Evolutionary conservation across 2,797 vertebrate genomes (phyloP), one percentile per base, ranked within the genome.

Genomic region (Holocentrus rufus): DNA sequence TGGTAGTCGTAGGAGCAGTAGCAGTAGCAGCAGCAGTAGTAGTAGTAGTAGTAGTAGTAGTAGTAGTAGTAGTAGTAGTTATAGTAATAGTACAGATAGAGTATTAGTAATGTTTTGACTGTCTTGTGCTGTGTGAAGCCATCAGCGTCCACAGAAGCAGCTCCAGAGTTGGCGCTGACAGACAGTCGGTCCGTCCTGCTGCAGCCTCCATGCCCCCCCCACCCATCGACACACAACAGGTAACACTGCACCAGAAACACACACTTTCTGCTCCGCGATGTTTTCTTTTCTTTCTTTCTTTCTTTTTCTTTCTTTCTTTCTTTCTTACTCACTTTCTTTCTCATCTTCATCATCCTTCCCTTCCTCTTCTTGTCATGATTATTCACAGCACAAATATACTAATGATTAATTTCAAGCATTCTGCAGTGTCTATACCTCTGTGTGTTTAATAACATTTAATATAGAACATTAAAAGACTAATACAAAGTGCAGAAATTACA

Each of bases 161-260:
- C 59, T 82, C 93, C 4, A 92, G 93, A 84, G 62, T 47, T 0
- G 0, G 69, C 53, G 61, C 72, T 1, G 94, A 95, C n/a, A 91
- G 92, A 74, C 83, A 84, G 8, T 88, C 91, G 0, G 0, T 91
- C 72, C 90, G 88, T 50, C 81, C 87, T n/a, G 66, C 57, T 4
- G 25, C 65, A 14, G 64, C 50, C 83, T 71, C 25, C 78, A 79
- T n/a, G 58, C 76, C 1, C 87, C 80, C 52, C 27, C 81, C 46
- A 0, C 23, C 20, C 7, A 69, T n/a, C 23, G 25, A 65, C 56
- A 70, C 4, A 34, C 22, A 52, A 67, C 39, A 85, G 85, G 88
- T 67, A 54, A 54, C 44, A n/a, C n/a, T n/a, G n/a, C n/a, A n/a
- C n/a, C n/a, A n/a, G n/a, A n/a, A n/a, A n/a, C n/a, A n/a, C n/a